phyloP scores from a whole-genome alignment of 2,797 vertebrate species.

The Halcyon badia region DNA sequence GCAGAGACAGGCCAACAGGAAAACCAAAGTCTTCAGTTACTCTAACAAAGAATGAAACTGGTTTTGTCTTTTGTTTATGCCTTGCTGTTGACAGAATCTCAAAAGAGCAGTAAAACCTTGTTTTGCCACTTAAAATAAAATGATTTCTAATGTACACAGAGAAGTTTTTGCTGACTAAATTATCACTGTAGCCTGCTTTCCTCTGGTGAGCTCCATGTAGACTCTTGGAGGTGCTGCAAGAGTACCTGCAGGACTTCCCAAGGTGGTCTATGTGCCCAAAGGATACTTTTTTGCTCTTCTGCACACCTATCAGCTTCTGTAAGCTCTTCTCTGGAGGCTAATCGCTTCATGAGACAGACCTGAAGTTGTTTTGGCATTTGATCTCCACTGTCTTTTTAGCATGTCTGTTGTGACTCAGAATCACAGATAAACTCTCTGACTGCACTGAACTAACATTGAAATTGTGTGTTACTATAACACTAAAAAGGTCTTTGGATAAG shows the following conservation, averaged over 20 bases:
- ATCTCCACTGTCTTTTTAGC: background rate
- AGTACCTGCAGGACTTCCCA: background rate
- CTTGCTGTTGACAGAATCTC: background rate
- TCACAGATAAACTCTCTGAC: background rate
- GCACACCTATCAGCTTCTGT: background rate
- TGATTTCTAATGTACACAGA: background rate
- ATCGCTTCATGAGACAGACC: background rate
- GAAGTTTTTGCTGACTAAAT: background rate
- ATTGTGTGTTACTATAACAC: accelerated
- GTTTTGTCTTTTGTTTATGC: background rate
- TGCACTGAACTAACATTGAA: background rate
- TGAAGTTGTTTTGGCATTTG: background rate
- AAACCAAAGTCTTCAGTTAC: background rate
- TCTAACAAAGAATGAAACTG: background rate
- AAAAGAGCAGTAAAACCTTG: background rate
- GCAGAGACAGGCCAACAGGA: background rate
- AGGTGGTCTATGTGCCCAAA: accelerated
- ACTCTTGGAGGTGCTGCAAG: background rate
- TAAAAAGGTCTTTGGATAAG: background rate
- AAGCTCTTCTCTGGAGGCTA: background rate
- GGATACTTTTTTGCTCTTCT: background rate
- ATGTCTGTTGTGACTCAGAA: background rate
- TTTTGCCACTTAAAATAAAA: background rate
- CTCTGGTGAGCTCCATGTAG: background rate
- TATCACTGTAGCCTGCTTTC: background rate